Evolutionary conservation across 1,140 invertebrate species (phyloP).

Genomic region (Aphaenogaster ashmeadi): DNA sequence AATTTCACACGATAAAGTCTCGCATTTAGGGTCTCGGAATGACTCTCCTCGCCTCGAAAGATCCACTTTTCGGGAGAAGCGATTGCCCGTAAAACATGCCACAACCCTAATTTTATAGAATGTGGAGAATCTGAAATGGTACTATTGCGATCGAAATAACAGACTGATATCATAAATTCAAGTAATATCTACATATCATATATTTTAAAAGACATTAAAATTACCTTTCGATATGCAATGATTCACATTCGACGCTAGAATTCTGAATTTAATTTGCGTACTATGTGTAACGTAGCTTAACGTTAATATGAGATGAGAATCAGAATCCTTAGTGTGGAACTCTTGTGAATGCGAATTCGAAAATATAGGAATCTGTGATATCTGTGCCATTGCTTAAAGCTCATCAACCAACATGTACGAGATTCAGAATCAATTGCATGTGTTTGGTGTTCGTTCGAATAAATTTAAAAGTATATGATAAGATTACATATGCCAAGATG

Average conservation of each 20-base stretch:
- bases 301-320: background rate
- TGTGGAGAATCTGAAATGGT: background rate
- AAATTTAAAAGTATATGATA: slow-evolving; percentile 19
- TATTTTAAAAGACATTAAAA: background rate
- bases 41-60: slow-evolving; percentile 20
- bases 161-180: background rate
- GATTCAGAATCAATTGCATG: background rate
- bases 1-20: slow-evolving; percentile 78
- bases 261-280: background rate
- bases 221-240: background rate
- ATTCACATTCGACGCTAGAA: background rate
- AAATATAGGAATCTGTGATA: slow-evolving; percentile 2
- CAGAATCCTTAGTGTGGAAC: background rate
- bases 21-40: slow-evolving; percentile 36
- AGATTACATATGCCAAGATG: slow-evolving; percentile 20
- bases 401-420: background rate
- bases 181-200: background rate
- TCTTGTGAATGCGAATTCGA: background rate
- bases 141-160: background rate
- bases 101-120: slow-evolving; percentile 37
- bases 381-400: background rate
- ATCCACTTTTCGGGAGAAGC: slow-evolving; percentile 35
- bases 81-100: slow-evolving; percentile 28
- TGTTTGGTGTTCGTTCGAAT: slow-evolving; percentile 3
- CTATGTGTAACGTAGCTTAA: background rate